Base-by-base conservation (phyloP, 2,797 vertebrate genomes). In the Danio aesculapii region DNA sequence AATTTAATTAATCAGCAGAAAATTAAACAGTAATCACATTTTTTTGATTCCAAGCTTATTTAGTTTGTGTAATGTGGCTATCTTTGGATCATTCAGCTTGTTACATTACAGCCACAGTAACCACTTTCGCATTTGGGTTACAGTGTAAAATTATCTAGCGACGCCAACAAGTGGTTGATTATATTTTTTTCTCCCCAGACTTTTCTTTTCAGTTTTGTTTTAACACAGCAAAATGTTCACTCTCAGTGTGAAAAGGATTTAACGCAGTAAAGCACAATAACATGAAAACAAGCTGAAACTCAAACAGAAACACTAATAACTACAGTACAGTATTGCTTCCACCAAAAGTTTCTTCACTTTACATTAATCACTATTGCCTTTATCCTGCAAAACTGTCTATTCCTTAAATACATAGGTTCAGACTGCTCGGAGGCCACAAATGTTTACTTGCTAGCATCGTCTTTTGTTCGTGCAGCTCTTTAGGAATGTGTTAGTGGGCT, bases 401-500 rank as follows among this genome's bases (percentile, higher is more conserved):
- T 47, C 46, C 19, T 68, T 46, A 11, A 46, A 59, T 14, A 74
- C 43, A 8, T 61, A 61, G 19, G 13, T 2, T 58, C 43, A 39
- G 57, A 62, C 19, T 61, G 44, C 21, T 49, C 21, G 0, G 19
- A 62, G 46, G 64, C 30, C 53, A 69, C 44, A 70, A 46, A 21
- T 84, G n/a, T 81, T 77, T 83, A 70, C 63, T 81, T 78, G 64
- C 82, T 84, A 49, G 58, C 21, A n/a, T 78, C 76, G 68, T 81
- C 81, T 83, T 16, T 47, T 75, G 41, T 49, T 84, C 59, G 52
- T 49, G 76, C 14, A n/a, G 70, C 81, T 82, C 78, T 81, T 84
- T 74, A 74, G 10, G 47, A 53, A 69, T 82, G 52, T 68, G 39
- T 46, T 62, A 69, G 64, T 43, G 52, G 17, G 72, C 57, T 49